phyloP scores from a whole-genome alignment of 53 echinoderm and acorn worm species.

The Pentamera pediparva region DNA sequence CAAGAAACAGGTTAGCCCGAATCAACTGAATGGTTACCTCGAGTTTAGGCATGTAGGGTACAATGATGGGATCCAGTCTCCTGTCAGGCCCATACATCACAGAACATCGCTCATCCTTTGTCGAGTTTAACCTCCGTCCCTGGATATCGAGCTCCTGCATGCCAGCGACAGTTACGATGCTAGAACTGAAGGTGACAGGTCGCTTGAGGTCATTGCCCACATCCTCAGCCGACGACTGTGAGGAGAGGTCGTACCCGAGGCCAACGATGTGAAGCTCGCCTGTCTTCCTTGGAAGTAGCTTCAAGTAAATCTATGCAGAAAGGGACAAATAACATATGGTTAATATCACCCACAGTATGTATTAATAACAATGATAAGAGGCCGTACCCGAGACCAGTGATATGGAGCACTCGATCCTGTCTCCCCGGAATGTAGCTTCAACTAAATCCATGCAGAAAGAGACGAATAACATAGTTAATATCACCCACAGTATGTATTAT shows the following conservation, averaged over 20 bases:
- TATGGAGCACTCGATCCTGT: constrained; percentile 86
- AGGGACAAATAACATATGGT: background rate
- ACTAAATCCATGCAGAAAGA: too few relatives aligned
- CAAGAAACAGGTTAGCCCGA: too few relatives aligned
- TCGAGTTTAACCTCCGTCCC: constrained; percentile 78
- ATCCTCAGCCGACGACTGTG: constrained; percentile 46
- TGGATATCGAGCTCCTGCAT: constrained; percentile 96
- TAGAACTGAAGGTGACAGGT: constrained; percentile 33
- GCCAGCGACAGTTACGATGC: constrained; percentile 62
- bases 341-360: too few relatives aligned
- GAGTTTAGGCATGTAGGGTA: constrained; percentile 79
- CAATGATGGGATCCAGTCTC: constrained; percentile 81
- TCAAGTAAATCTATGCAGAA: constrained; percentile 62
- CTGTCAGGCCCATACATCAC: constrained; percentile 90
- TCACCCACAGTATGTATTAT: constrained; percentile 33
- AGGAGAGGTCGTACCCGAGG: constrained; percentile 75
- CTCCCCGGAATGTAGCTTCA: too few relatives aligned
- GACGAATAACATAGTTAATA: too few relatives aligned
- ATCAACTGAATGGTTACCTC: too few relatives aligned
- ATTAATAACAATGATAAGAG: constrained; percentile 68
- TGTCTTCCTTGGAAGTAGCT: constrained; percentile 68
- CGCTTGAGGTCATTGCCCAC: constrained; percentile 52
- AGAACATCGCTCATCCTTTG: constrained; percentile 64
- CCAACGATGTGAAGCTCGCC: constrained; percentile 92
- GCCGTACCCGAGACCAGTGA: constrained; percentile 79